Conservation (phyloP, 2,113 vertebrate genomes). For the Pomatostomus ruficeps region DNA sequence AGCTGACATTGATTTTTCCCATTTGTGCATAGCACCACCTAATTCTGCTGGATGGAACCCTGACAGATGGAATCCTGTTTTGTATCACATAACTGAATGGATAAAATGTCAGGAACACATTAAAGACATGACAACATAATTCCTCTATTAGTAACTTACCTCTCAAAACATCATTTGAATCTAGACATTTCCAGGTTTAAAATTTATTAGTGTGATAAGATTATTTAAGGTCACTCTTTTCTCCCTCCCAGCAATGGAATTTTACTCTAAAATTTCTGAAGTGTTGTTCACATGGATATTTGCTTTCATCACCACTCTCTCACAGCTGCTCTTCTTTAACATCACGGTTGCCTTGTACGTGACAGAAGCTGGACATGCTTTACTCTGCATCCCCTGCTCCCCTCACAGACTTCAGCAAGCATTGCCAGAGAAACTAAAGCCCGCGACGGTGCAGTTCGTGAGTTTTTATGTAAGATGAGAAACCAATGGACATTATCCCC, state of each 20-base stretch:
- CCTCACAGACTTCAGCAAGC: neutral
- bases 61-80: slow-evolving; percentile 57
- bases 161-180: slow-evolving; percentile 61
- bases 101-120: slow-evolving; percentile 66
- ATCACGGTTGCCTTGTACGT: neutral
- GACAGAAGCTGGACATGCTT: neutral
- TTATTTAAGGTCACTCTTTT: slow-evolving; percentile 41
- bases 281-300: neutral
- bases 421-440: neutral
- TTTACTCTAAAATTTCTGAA: slow-evolving; percentile 33
- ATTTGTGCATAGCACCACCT: slow-evolving; percentile 56
- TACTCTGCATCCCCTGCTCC: neutral
- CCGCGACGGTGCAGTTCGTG: neutral
- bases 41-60: slow-evolving; percentile 24
- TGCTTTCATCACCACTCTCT: neutral
- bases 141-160: slow-evolving; percentile 64
- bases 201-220: slow-evolving; percentile 39
- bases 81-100: slow-evolving; percentile 45
- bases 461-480: neutral
- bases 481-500: neutral
- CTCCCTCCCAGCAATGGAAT: slow-evolving; percentile 1
- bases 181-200: slow-evolving; percentile 57
- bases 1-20: slow-evolving; percentile 70
- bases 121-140: slow-evolving; percentile 55
- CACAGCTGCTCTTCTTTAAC: neutral